Conservation (phyloP, 1,140 invertebrate genomes). For the Antheraea pernyi region DNA sequence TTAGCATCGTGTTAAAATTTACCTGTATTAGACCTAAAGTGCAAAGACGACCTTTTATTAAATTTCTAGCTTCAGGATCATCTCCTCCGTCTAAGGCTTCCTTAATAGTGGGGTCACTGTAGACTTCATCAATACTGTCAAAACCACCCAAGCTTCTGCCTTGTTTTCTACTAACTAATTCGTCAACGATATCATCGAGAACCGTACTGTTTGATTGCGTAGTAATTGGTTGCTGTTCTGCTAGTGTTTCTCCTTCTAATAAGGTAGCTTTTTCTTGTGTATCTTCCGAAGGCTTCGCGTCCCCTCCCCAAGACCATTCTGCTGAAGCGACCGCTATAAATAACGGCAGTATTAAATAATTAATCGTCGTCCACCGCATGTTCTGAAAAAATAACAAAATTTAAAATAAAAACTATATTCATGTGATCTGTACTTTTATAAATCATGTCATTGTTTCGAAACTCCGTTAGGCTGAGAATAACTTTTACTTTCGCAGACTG, state of each 20-base stretch:
- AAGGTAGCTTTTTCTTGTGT: conserved; percentile 46
- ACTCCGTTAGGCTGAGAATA: conserved; percentile 60
- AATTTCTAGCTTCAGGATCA: conserved; percentile 87
- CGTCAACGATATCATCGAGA: conserved; percentile 82
- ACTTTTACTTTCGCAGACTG: conserved; percentile 75
- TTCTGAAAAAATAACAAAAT: conserved; percentile 57
- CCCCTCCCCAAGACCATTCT: conserved; percentile 76
- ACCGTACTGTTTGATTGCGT: conserved; percentile 60
- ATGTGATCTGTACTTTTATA: conserved; percentile 7
- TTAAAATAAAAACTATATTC: conserved; percentile 18
- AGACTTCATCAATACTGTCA: conserved; percentile 84
- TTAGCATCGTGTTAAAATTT: conserved; percentile 44
- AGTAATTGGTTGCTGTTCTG: conserved; percentile 55
- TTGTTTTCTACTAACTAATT: conserved; percentile 84
- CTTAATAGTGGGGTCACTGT: conserved; percentile 87
- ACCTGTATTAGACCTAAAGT: conserved; percentile 89
- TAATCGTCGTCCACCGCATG: conserved; percentile 65
- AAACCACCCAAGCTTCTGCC: conserved; percentile 88
- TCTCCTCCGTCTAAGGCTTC: conserved; percentile 87
- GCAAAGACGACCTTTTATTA: conserved; percentile 90
- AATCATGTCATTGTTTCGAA: conserved; percentile 54
- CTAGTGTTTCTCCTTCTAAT: conserved; percentile 59
- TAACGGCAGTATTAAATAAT: conserved; percentile 57
- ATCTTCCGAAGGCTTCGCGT: conserved; percentile 39
- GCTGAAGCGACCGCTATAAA: conserved; percentile 54